Evolutionary conservation across 2,888 invertebrate species (phyloP), one percentile per base, ranked within the genome.

Genomic region (Clostera curtula): DNA sequence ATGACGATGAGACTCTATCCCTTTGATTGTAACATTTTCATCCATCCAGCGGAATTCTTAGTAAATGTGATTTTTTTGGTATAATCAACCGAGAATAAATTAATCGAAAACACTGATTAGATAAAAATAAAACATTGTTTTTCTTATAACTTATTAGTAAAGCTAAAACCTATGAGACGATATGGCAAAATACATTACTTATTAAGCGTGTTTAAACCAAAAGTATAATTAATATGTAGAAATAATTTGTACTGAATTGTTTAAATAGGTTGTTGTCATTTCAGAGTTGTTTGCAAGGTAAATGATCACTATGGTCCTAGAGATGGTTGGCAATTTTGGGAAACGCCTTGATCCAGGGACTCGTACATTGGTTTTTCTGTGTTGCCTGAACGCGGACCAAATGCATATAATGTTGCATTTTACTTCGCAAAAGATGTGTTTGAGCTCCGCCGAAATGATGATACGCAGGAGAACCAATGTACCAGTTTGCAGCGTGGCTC

Each of bases 1-100:
- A 29, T 47, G 43, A 57, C 56, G 51, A 57, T 70, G 73, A 73
- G 73, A 73, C 68, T 73, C 70, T 38, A 42, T 45, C 38, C 56
- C 59, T 40, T 56, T 40, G 25, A 28, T 28, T 34, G 43, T 37
- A 35, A 44, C 13, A 34, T 31, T 29, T 38, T 39, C 30, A 8
- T 30, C 24, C 34, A 39, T 25, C 18, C 25, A 19, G 31, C 24
- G 26, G 31, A 29, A 27, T 29, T 12, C 4, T 24, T 5, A 6
- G 18, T 7, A 11, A 13, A 29, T 22, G 20, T 11, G 20, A 26
- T 24, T 23, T 48, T 31, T 47, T 47, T 47, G 47, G 49, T 42
- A 39, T 37, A 29, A 24, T 18, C 5, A 27, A n/a, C n/a, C n/a
- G n/a, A n/a, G n/a, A n/a, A n/a, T n/a, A n/a, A n/a, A n/a, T n/a